A percentile compares a stretch with the other conserved stretches of the same genome.
These are phyloP conservation scores for Bombus pyrosoma DNA, from an alignment of 1,140 invertebrate genomes.

Conservation along the genomic window DNA sequence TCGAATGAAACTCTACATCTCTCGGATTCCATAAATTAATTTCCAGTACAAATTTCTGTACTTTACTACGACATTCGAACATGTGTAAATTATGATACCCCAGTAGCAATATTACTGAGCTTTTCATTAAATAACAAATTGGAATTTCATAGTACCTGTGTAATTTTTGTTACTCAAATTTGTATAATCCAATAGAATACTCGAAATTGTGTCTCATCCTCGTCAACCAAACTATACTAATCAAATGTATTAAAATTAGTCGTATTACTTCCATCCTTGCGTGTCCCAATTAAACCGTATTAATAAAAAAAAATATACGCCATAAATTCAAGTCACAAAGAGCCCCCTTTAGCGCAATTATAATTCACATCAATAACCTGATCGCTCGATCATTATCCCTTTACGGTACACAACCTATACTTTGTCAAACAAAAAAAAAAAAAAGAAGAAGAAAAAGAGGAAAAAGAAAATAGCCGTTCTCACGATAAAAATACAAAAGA, in stretches of 20 bases:
- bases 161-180: too few relatives aligned
- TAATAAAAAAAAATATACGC: neutral
- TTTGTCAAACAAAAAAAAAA: neutral
- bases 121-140: neutral
- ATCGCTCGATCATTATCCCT: neutral
- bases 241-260: neutral
- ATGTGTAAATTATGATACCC: too few relatives aligned
- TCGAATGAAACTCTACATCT: neutral
- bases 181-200: too few relatives aligned
- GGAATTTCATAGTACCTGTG: neutral
- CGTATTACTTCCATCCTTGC: neutral
- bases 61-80: too few relatives aligned
- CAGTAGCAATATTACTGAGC: too few relatives aligned
- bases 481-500: neutral
- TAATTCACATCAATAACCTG: neutral
- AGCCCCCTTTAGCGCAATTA: neutral
- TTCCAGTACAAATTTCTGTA: too few relatives aligned
- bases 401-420: neutral
- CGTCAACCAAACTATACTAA: neutral
- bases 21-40: too few relatives aligned
- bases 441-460: neutral
- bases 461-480: neutral
- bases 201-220: neutral
- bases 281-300: neutral
- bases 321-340: neutral